Conservation (phyloP, 2,888 invertebrate species). For the Chymomyza caudatula region DNA sequence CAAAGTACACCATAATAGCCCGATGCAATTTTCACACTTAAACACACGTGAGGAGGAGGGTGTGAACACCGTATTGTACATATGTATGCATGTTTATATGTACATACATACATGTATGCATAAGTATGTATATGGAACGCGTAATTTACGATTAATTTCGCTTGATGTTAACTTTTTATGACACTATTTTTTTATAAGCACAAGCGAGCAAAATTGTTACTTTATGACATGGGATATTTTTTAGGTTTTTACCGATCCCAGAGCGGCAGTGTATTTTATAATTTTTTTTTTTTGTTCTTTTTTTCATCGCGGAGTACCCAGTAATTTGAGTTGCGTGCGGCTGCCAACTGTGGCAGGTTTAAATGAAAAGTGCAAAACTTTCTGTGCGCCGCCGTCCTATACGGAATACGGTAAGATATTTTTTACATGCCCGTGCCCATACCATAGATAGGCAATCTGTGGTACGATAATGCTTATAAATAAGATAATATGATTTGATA, state of each 20-base stretch:
- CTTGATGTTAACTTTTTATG: constrained; percentile 48
- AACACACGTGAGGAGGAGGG: not conserved
- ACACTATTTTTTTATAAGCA: constrained; percentile 29
- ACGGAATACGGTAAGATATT: constrained; percentile 71
- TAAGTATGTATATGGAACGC: no score
- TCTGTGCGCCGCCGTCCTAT: constrained; percentile 49
- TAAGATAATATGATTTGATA: constrained; percentile 78
- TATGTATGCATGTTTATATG: not conserved
- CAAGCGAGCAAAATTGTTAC: constrained; percentile 5
- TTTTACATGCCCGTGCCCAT: constrained; percentile 70
- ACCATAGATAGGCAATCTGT: constrained; percentile 75
- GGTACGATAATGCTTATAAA: constrained; percentile 75
- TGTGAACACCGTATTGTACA: not conserved
- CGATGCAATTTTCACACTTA: no score
- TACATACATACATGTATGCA: constrained; percentile 12
- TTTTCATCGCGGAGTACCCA: not conserved
- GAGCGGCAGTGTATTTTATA: not conserved
- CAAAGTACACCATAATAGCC: no score
- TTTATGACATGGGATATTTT: constrained; percentile 25
- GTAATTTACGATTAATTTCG: constrained; percentile 58
- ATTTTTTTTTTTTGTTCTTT: constrained; percentile 20
- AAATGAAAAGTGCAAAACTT: constrained; percentile 72
- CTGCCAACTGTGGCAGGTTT: constrained; percentile 45
- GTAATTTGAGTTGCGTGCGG: constrained; percentile 4
- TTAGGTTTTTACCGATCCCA: not conserved